A percentile compares a stretch with the other conserved stretches of the same genome.
Evolutionary conservation across 2,888 invertebrate genomes (phyloP).

Genomic region (Trachelus iudaicus): DNA sequence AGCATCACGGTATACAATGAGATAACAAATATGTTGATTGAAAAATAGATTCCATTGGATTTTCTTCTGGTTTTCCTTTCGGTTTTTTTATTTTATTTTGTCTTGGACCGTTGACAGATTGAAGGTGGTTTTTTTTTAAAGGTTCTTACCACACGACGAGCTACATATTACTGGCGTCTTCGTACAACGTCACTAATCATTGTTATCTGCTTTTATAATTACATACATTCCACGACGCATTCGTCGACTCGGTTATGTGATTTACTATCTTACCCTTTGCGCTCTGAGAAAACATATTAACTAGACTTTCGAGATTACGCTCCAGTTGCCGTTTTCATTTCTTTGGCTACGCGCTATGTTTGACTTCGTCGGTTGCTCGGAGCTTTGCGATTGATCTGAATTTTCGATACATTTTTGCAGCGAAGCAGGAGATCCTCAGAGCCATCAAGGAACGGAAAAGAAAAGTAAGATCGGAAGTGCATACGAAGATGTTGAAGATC

Average conservation of each 20-base stretch:
- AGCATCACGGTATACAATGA: slow-evolving; percentile 37
- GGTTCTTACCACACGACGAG: neutral
- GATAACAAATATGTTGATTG: neutral
- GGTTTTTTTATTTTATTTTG: neutral
- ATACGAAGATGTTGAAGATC: slow-evolving; percentile 73
- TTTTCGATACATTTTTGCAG: slow-evolving; percentile 24
- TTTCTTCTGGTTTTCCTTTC: neutral
- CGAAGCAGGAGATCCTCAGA: neutral
- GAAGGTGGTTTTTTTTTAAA: neutral
- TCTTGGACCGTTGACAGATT: neutral
- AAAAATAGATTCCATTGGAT: neutral
- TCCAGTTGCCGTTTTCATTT: neutral
- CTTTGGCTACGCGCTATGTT: neutral
- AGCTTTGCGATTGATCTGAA: slow-evolving; percentile 45
- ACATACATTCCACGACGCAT: neutral
- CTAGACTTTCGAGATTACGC: neutral
- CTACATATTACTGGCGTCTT: neutral
- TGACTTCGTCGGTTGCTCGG: slow-evolving; percentile 20
- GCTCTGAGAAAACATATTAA: slow-evolving; percentile 6
- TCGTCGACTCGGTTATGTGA: neutral
- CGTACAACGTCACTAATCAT: neutral
- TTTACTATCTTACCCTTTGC: slow-evolving; percentile 3
- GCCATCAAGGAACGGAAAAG: neutral
- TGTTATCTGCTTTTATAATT: neutral
- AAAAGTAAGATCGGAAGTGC: neutral